Evolutionary conservation across 2,888 invertebrate species (phyloP).

Genomic region (Drosophila lutescens): DNA sequence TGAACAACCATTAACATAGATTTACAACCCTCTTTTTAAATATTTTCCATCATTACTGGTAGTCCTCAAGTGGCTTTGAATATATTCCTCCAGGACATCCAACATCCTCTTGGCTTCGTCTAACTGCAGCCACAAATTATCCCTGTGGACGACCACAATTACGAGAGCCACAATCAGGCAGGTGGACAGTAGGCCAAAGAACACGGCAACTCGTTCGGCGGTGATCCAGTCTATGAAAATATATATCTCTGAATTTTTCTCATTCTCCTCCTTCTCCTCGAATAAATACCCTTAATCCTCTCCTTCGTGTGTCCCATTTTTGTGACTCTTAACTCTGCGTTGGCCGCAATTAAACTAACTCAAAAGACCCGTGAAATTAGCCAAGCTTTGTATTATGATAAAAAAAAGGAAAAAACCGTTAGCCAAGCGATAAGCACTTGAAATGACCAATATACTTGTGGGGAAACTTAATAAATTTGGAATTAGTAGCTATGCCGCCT

Average conservation of each 20-base stretch:
- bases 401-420: conserved; percentile 32
- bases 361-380: conserved; percentile 32
- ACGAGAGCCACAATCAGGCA: conserved; percentile 67
- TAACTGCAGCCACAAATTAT: conserved; percentile 57
- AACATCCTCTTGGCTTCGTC: conserved; percentile 66
- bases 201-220: conserved; percentile 66
- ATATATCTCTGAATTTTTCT: neutral
- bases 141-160: conserved; percentile 67
- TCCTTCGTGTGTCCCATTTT: conserved; percentile 48
- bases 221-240: conserved; percentile 56
- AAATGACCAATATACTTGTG: conserved; percentile 10
- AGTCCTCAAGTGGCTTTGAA: conserved; percentile 37
- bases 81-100: conserved; percentile 67
- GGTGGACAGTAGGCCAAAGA: conserved; percentile 68
- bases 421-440: conserved; percentile 51
- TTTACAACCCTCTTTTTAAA: neutral
- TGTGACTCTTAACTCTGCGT: conserved; percentile 17
- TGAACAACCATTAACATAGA: neutral
- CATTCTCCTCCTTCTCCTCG: neutral
- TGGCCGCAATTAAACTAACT: conserved; percentile 46
- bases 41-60: neutral
- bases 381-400: conserved; percentile 43
- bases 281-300: conserved; percentile 55
- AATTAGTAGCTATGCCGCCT: conserved; percentile 67
- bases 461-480: conserved; percentile 19